Base-by-base conservation (phyloP, 2,113 vertebrate genomes). In the Nibea albiflora region DNA sequence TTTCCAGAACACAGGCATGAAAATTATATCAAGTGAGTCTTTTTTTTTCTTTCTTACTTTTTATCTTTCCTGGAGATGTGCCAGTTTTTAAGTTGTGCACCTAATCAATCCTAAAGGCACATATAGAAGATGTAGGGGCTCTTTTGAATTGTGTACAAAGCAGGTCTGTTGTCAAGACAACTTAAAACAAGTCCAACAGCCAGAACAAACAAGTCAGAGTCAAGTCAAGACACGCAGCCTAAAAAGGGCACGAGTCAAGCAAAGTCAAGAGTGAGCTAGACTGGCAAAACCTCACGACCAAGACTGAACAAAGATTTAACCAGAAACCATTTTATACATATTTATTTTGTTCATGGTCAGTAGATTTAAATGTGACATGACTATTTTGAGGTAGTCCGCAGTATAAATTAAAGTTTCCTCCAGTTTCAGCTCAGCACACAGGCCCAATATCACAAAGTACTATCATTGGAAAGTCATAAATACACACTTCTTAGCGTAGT, bases 61-160 rank as follows among this genome's bases (percentile, higher is more conserved):
- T 82, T 26, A 90, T 80, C 78, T 86, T 81, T 84, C 77, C 75
- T 78, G 64, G 70, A 56, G 62, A 54, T 0, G 16, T n/a, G 52
- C 68, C 79, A 73, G 56, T 28, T 76, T 64, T 58, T 26, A 64
- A 39, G 19, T n/a, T 31, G 69, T 46, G 73, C 73, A 46, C 63
- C 35, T 31, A 44, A 80, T 86, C 76, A n/a, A 7, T 35, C 78
- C 72, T 58, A 26, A 24, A 68, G 68, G 75, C 56, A 46, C 28
- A 56, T 7, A n/a, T 35, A 53, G 54, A 80, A 49, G 20, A 62
- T 66, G 63, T 28, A 24, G 60, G 31, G 1, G 42, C 17, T 71
- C 56, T 28, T 83, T 84, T 87, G 39, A 50, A 64, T 31, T 4
- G 42, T 54, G 15, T 42, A 67, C 66, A 61, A 60, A 78, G n/a